Evolutionary conservation across 2,888 invertebrate species (phyloP).

Genomic region (Herminia tarsipennalis): DNA sequence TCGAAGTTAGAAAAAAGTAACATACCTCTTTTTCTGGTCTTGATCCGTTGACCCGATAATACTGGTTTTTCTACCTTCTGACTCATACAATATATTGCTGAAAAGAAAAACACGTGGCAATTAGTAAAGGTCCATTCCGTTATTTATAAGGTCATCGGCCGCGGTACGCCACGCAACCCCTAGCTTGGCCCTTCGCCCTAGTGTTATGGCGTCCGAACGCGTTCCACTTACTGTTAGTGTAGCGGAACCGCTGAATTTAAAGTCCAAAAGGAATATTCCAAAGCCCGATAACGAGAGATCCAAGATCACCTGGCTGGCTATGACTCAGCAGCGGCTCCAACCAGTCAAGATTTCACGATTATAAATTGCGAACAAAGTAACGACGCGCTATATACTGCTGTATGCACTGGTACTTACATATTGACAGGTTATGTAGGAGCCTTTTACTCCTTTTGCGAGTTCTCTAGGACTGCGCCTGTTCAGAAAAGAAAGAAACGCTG

Average conservation of each 20-base stretch:
- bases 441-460: conserved; percentile 86
- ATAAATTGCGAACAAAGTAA: conserved; percentile 47
- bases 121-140: conserved; percentile 62
- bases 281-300: conserved; percentile 42
- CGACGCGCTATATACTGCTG: conserved; percentile 55
- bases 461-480: conserved; percentile 85
- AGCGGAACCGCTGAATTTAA: conserved; percentile 49
- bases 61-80: conserved; percentile 99
- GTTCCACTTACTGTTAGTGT: conserved; percentile 59
- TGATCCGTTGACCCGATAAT: conserved; percentile 99
- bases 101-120: conserved; percentile 83
- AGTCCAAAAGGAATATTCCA: conserved; percentile 47
- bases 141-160: conserved; percentile 74
- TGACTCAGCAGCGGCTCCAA: conserved; percentile 56
- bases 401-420: conserved; percentile 80
- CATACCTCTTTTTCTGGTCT: conserved; percentile 99
- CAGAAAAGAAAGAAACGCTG: conserved; percentile 84
- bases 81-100: conserved; percentile 99
- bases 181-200: conserved; percentile 48
- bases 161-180: conserved; percentile 49
- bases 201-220: conserved; percentile 60
- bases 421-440: conserved; percentile 86
- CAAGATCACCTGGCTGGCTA: conserved; percentile 50
- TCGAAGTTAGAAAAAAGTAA: conserved; percentile 35
- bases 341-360: conserved; percentile 36